Evolutionary conservation across 2,888 invertebrate species (phyloP).

Genomic region (Eilema griseolum): DNA sequence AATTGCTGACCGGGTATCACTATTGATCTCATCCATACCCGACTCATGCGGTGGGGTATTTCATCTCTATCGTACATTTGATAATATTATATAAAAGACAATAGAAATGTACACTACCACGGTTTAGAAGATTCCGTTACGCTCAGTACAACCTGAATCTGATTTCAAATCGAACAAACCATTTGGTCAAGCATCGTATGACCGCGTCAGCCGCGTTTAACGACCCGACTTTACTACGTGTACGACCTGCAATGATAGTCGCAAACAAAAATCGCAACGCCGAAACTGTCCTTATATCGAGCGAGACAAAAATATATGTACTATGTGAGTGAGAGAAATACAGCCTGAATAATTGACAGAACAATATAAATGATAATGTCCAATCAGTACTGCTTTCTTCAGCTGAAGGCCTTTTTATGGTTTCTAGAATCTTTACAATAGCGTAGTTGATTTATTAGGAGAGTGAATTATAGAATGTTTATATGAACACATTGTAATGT

Average conservation of each 20-base stretch:
- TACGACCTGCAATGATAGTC: slow-evolving; percentile 82
- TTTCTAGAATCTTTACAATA: slow-evolving; percentile 2
- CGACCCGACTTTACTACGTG: slow-evolving; percentile 72
- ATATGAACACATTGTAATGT: no score
- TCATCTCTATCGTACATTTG: not conserved
- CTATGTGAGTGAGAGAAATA: slow-evolving; percentile 6
- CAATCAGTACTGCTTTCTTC: slow-evolving; percentile 3
- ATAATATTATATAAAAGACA: not conserved
- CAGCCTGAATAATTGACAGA: slow-evolving; percentile 27
- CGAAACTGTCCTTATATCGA: slow-evolving; percentile 51
- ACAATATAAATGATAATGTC: slow-evolving; percentile 33
- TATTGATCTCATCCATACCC: no score
- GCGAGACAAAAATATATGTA: slow-evolving; percentile 17
- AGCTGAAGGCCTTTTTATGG: slow-evolving; percentile 39
- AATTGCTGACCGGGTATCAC: no score
- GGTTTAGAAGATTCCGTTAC: slow-evolving; percentile 51
- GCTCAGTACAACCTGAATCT: slow-evolving; percentile 51
- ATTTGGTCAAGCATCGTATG: slow-evolving; percentile 79
- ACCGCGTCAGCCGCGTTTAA: slow-evolving; percentile 69
- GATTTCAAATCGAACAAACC: slow-evolving; percentile 78
- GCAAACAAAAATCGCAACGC: slow-evolving; percentile 69
- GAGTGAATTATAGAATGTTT: not conserved
- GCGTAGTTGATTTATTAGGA: not conserved
- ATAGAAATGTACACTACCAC: slow-evolving; percentile 28
- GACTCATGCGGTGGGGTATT: no score